Evolutionary conservation across 2,888 invertebrate species (phyloP), one percentile per base, ranked within the genome.

Genomic region (Hypomecis punctinalis): DNA sequence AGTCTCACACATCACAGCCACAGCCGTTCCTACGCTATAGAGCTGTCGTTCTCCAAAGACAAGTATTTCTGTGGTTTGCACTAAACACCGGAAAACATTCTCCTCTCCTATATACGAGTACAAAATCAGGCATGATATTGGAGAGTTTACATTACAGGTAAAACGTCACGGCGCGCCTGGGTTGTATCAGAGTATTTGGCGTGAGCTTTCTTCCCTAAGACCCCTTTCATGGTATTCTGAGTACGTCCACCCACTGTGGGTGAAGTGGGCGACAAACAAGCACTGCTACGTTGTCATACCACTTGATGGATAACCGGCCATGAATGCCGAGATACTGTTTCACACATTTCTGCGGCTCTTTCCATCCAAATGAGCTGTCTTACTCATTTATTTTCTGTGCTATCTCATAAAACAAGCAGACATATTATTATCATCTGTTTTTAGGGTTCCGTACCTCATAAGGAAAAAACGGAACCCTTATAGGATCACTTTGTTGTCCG

Each of bases 181-280:
- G 23, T 23, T 23, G 23, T 23, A 23, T 23, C 23, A 23, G 3
- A 40, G 40, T 39, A 40, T 7, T 40, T 40, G 8, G 7, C 40
- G 9, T 10, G 4, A 23, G 40, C 40, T 4, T n/a, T 39, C 39
- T 42, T 23, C 23, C 23, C 23, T 23, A 23, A 23, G 23, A 33
- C 53, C 61, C 61, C 62, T 33, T 11, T 51, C 8, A 39, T 0
- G 8, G n/a, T 9, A 5, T 9, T 46, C 63, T 66, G 33, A 66
- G 42, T 68, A 46, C 63, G 54, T 56, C 59, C 48, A 53, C 61
- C 13, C 57, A 47, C n/a, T 23, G 23, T n/a, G 36, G 57, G 46
- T 46, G 56, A 68, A 61, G 67, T 63, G 69, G 68, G 66, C 66
- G 61, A 56, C 73, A 75, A 71, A 71, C 73, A 67, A 71, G 57